Percentiles rank a stretch among this genome's conserved stretches.
Conservation (phyloP, 2,797 vertebrate species). For the Chaetodon trifasciatus region DNA sequence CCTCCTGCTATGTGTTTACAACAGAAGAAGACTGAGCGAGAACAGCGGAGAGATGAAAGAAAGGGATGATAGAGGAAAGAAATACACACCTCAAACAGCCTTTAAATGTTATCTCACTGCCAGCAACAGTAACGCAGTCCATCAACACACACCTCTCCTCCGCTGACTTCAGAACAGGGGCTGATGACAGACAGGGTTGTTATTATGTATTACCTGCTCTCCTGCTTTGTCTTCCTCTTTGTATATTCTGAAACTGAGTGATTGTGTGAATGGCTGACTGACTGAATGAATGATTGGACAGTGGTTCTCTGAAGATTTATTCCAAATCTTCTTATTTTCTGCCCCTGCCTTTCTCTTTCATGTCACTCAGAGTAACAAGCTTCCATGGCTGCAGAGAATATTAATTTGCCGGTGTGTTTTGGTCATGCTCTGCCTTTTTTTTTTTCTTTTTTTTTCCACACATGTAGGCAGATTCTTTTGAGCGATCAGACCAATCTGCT, state of each 20-base stretch:
- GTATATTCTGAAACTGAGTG: slow-evolving; percentile 23
- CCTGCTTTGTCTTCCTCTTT: background rate
- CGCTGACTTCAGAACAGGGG: slow-evolving; percentile 2
- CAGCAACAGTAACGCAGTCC: background rate
- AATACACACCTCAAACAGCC: background rate
- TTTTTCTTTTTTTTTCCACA: slow-evolving; percentile 38
- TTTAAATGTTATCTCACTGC: slow-evolving; percentile 2
- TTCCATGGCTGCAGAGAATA: slow-evolving; percentile 54
- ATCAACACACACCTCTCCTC: slow-evolving; percentile 14
- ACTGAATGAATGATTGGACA: slow-evolving; percentile 44
- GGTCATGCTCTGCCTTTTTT: slow-evolving; percentile 57
- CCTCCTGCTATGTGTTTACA: slow-evolving; percentile 28
- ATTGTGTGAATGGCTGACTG: slow-evolving; percentile 34
- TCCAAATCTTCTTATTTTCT: slow-evolving; percentile 18
- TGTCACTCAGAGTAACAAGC: slow-evolving; percentile 62
- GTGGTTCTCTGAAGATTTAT: slow-evolving; percentile 1
- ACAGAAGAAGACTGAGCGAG: slow-evolving; percentile 2
- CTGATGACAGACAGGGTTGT: background rate
- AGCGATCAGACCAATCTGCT: slow-evolving; percentile 82
- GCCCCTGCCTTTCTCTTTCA: slow-evolving; percentile 19
- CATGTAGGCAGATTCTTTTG: slow-evolving; percentile 77
- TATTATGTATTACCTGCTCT: background rate
- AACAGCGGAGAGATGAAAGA: slow-evolving; percentile 12
- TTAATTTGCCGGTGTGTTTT: slow-evolving; percentile 72
- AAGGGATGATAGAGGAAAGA: background rate